Evolutionary conservation across 2,888 invertebrate genomes (phyloP), one percentile per base, ranked within the genome.

Genomic region (Aporophyla lueneburgensis): DNA sequence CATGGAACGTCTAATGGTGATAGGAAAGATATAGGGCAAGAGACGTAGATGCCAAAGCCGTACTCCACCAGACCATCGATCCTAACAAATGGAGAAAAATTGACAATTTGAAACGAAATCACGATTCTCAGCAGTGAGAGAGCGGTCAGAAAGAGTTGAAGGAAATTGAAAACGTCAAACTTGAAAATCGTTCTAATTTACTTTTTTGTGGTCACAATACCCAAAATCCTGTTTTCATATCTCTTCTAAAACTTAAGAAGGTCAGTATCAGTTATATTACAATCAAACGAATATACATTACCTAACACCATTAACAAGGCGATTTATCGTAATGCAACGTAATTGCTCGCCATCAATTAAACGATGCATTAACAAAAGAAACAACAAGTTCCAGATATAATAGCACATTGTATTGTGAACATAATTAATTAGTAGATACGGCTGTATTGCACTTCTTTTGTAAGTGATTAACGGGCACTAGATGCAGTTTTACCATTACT

Each of bases 351-450:
- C 71, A 80, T 85, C 84, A 74, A 74, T 80, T 74, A 77, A 49
- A 61, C 58, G 61, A 73, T 56, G 70, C 72, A 58, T 46, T 46
- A 65, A 86, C 71, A 78, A 51, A 83, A 83, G 86, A 83, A 86
- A 86, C 65, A 83, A 66, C 83, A 40, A 49, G 63, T 63, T 78
- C 56, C 16, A 49, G 83, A 71, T 78, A 83, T 86, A 83, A 83
- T 83, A 83, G 86, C 86, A 79, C 83, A 86, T 83, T 83, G 83
- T 83, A 84, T 71, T 84, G 80, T 66, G 56, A 84, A 84, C 84
- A 62, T 79, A 86, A 84, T 86, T 86, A 84, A 83, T 83, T 83
- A 78, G 73, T 72, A 24, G 40, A 62, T 81, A 24, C 68, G 40
- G 19, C 46, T 70, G 68, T 65, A 65, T 33, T 84, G 70, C 65